A percentile compares a stretch with the other conserved stretches of the same genome.
phyloP scores from a whole-genome alignment of 1,140 invertebrate genomes.

The Megalopta genalis region DNA sequence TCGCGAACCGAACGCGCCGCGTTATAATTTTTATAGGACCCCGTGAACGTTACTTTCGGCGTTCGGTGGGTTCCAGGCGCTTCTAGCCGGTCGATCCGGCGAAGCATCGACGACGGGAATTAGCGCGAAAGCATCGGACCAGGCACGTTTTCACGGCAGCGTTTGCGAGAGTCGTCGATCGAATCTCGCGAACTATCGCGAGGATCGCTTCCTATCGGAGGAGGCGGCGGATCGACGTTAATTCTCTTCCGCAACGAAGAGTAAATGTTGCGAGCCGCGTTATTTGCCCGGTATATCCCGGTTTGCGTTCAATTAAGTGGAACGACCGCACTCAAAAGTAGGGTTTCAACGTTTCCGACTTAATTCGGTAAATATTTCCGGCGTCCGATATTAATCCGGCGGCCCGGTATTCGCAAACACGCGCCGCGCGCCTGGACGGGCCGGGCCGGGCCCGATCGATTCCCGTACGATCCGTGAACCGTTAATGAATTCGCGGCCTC shows the following conservation, averaged over 20 bases:
- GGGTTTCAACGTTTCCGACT: conserved; percentile 15
- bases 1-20: too few relatives aligned
- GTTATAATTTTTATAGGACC: too few relatives aligned
- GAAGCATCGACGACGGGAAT: neutral
- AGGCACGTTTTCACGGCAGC: neutral
- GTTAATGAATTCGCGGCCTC: too few relatives aligned
- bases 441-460: neutral
- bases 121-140: neutral
- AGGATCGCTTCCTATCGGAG: conserved; percentile 7
- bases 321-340: conserved; percentile 15
- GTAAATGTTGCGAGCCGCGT: conserved; percentile 14
- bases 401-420: neutral
- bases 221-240: neutral
- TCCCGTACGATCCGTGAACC: neutral
- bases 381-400: conserved; percentile 7
- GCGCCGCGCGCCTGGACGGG: neutral
- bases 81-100: neutral
- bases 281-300: conserved; percentile 11
- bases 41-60: too few relatives aligned
- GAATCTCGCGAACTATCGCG: conserved; percentile 6
- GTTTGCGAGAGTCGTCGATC: neutral
- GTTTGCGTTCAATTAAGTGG: conserved; percentile 19
- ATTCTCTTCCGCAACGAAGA: conserved; percentile 12
- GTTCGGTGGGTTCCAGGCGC: too few relatives aligned
- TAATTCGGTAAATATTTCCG: conserved; percentile 27